A percentile compares a stretch with the other conserved stretches of the same genome.
These are phyloP conservation scores for Plestiodon gilberti DNA, from an alignment of 2,113 vertebrate genomes.

Conservation along the genomic window DNA sequence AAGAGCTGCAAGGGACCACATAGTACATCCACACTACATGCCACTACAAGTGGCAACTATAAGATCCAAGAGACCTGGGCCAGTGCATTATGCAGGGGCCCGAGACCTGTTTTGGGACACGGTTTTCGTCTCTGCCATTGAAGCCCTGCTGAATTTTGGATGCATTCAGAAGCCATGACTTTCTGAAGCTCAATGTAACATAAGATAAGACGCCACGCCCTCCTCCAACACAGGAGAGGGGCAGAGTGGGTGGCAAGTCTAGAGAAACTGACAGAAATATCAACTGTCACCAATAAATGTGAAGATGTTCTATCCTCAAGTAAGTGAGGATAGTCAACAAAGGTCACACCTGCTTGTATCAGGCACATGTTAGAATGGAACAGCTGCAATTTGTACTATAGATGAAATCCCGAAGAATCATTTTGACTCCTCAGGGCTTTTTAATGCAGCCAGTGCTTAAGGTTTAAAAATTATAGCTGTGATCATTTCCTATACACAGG, in stretches of 20 bases:
- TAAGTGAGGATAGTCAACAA: background rate
- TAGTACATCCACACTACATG: background rate
- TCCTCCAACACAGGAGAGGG: background rate
- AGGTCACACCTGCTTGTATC: background rate
- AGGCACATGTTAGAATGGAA: background rate
- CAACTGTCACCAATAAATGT: slow-evolving; percentile 12
- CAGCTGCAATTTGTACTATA: background rate
- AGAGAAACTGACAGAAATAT: slow-evolving; percentile 2
- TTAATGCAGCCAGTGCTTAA: background rate
- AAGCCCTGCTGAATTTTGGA: background rate
- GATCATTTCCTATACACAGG: background rate
- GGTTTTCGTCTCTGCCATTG: too few relatives aligned
- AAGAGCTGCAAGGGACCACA: background rate
- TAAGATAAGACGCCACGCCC: background rate
- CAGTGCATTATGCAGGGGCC: background rate
- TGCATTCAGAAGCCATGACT: background rate
- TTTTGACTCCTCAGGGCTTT: background rate
- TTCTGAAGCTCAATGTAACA: background rate
- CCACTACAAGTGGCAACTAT: background rate
- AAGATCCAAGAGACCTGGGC: background rate
- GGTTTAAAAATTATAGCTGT: background rate
- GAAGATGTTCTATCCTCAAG: background rate
- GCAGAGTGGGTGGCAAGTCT: background rate
- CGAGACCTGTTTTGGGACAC: background rate
- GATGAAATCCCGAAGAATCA: background rate